Conservation (phyloP, 1,140 invertebrate species). For the Nasonia longicornis region DNA sequence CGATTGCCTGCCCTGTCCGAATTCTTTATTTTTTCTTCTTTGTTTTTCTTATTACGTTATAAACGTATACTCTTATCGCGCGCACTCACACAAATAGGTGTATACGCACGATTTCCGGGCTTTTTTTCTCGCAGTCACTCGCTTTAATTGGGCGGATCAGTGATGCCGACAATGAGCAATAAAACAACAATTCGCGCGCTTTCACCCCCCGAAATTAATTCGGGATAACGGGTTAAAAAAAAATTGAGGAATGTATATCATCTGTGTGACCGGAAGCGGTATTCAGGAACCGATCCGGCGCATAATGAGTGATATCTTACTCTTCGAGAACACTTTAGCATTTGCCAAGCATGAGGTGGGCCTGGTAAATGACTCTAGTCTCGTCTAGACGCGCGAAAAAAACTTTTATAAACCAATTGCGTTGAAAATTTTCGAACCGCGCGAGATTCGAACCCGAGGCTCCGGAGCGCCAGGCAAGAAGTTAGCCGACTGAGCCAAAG, state of each 20-base stretch:
- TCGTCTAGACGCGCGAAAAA: constrained; percentile 6
- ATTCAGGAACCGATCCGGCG: constrained; percentile 8
- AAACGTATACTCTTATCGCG: neutral
- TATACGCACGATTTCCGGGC: neutral
- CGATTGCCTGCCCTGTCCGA: neutral
- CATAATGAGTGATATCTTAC: constrained; percentile 45
- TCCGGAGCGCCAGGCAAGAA: neutral
- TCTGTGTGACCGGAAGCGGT: constrained; percentile 3
- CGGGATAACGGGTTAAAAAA: neutral
- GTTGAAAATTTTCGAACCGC: neutral
- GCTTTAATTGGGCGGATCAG: neutral
- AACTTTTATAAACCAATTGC: neutral
- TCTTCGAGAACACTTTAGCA: constrained; percentile 46
- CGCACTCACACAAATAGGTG: neutral
- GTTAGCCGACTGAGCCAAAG: constrained; percentile 20
- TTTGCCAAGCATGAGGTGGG: constrained; percentile 13
- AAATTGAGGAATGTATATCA: constrained; percentile 36
- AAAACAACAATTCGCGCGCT: neutral
- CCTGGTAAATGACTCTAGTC: constrained; percentile 44
- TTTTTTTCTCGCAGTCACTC: neutral
- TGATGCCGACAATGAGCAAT: constrained; percentile 1
- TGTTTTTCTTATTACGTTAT: neutral
- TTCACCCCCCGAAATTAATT: neutral
- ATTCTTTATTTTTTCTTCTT: neutral
- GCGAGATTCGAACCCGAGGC: constrained; percentile 35